phyloP scores from a whole-genome alignment of 2,888 invertebrate genomes.

The Noctua comes region DNA sequence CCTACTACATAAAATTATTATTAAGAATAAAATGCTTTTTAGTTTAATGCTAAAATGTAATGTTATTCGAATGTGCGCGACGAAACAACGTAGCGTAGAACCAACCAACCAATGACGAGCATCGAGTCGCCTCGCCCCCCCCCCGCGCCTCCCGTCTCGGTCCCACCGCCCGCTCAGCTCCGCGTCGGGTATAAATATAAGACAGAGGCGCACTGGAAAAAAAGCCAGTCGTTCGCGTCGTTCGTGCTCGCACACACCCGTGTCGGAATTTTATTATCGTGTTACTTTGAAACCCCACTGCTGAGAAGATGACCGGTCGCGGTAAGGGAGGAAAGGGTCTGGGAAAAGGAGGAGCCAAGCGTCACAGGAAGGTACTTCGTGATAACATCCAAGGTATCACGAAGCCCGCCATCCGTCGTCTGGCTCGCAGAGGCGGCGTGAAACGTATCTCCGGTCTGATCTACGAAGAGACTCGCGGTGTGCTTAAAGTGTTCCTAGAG shows the following conservation, averaged over 20 bases:
- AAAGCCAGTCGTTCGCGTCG: conserved; percentile 3
- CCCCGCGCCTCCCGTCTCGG: not conserved
- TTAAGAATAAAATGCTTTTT: too few relatives aligned
- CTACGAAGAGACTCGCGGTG: conserved; percentile 94
- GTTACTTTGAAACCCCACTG: not conserved
- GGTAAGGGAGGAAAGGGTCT: conserved; percentile 93
- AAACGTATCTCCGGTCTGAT: conserved; percentile 93
- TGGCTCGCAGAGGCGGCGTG: conserved; percentile 83
- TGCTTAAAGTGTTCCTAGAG: conserved; percentile 91
- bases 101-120: conserved; percentile 7
- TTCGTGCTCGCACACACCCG: conserved; percentile 3
- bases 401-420: conserved; percentile 93
- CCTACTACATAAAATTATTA: too few relatives aligned
- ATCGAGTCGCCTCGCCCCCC: not conserved
- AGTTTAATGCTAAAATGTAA: too few relatives aligned
- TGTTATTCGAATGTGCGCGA: too few relatives aligned
- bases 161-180: not conserved
- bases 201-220: accelerated
- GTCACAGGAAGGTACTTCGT: conserved; percentile 91
- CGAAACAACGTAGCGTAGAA: not conserved
- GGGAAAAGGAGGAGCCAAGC: conserved; percentile 94
- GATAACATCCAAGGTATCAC: conserved; percentile 91
- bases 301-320: conserved; percentile 92
- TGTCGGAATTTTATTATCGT: not conserved
- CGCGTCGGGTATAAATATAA: conserved; percentile 13